Evolutionary conservation across 2,888 invertebrate genomes (phyloP), one percentile per base, ranked within the genome.

Genomic region (Quadriops clusia): DNA sequence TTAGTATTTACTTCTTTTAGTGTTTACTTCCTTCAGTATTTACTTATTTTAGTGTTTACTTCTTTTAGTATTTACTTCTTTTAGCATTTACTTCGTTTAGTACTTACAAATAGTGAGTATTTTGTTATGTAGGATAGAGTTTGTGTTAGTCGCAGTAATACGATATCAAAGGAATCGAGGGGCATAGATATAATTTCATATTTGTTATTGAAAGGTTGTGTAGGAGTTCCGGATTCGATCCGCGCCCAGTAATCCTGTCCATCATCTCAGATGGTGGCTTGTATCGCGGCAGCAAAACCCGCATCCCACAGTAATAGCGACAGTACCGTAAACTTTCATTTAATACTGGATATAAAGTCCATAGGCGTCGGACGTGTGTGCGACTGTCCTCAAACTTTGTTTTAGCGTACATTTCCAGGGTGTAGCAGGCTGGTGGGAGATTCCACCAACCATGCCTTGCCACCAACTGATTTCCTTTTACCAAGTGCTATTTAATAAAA

Each of bases 301-400:
- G 51, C 50, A 49, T 46, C 50, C 50, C 46, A 45, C 50, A 49
- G 51, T 54, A 54, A 52, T 49, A 47, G 49, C 51, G 48, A 43
- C 43, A 41, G 43, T 50, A 51, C 50, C 55, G 55, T 59, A 59
- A 59, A 59, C 51, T 58, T 52, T 58, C 56, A 56, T 59, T 57
- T 53, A 50, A 45, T 46, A 51, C 50, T 47, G 51, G 52, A 54
- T 56, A 54, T 54, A 53, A 54, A 54, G 53, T 52, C 53, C 55
- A 56, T 56, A 53, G 56, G 55, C 56, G 51, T 49, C 49, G 54
- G 49, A 57, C 57, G 57, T 57, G 57, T 50, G 41, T 45, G 46
- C 44, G n/a, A n/a, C n/a, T n/a, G n/a, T n/a, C 42, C 37, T 42
- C 37, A 31, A 36, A 37, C 37, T 34, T 33, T 33, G 36, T 7